A percentile compares a stretch with the other conserved stretches of the same genome.
Conservation (phyloP, 2,113 vertebrate genomes). For the Abramis brama region DNA sequence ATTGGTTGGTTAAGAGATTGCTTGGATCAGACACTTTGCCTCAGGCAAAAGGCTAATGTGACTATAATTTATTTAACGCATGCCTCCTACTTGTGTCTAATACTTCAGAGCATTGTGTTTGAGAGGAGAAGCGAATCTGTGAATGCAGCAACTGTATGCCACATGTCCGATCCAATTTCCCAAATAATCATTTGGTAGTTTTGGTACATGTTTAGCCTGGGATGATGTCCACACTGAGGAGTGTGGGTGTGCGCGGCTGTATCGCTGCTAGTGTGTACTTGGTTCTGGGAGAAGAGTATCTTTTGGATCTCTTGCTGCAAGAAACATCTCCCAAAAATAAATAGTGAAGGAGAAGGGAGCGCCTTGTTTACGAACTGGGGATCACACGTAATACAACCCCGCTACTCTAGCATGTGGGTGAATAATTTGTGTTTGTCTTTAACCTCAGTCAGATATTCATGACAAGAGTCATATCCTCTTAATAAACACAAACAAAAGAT, state of each 20-base stretch:
- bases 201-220: background rate
- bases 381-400: background rate
- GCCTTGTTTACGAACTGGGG: background rate
- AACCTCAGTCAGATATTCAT: too few relatives aligned
- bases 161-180: background rate
- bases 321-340: background rate
- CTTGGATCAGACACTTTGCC: background rate
- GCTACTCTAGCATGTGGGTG: background rate
- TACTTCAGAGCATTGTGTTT: background rate
- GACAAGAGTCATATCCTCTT: too few relatives aligned
- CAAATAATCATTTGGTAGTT: background rate
- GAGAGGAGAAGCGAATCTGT: background rate
- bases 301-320: background rate
- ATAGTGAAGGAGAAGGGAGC: background rate
- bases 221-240: background rate
- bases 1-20: background rate
- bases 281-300: background rate
- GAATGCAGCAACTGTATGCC: background rate
- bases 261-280: background rate
- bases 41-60: slow-evolving; percentile 12
- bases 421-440: background rate
- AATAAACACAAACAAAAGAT: too few relatives aligned
- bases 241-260: background rate
- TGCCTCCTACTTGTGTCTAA: background rate
- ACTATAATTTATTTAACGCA: slow-evolving; percentile 15